These are phyloP conservation scores for Cerastoderma edule DNA, from an alignment of 2,888 invertebrate species.

Conservation along the genomic window DNA sequence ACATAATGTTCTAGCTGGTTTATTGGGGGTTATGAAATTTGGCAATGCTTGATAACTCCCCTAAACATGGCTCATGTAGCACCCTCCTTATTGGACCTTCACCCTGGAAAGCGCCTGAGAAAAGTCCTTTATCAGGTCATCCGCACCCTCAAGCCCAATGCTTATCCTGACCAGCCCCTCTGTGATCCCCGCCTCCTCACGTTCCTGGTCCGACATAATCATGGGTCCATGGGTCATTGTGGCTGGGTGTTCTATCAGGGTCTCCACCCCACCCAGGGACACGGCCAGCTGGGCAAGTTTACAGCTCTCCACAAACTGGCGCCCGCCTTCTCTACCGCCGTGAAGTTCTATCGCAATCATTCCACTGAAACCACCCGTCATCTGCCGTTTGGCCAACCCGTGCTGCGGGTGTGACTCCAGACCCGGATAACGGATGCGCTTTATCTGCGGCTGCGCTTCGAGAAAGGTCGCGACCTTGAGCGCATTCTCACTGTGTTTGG, in stretches of 20 bases:
- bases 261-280: conserved; percentile 97
- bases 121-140: conserved; percentile 93
- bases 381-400: conserved; percentile 87
- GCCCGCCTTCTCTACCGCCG: conserved; percentile 90
- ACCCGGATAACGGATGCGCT: conserved; percentile 92
- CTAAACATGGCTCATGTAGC: no score
- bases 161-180: conserved; percentile 92
- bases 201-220: conserved; percentile 88
- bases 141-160: conserved; percentile 94
- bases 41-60: no score
- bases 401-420: conserved; percentile 78
- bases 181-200: conserved; percentile 90
- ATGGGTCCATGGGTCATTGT: conserved; percentile 98
- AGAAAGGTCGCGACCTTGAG: conserved; percentile 92
- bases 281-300: conserved; percentile 87
- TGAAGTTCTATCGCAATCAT: conserved; percentile 95
- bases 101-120: conserved; percentile 89
- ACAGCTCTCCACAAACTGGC: conserved; percentile 86
- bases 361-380: conserved; percentile 94
- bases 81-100: neutral
- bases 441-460: conserved; percentile 89
- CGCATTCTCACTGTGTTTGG: conserved; percentile 92
- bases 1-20: no score
- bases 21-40: no score
- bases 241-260: conserved; percentile 95